phyloP scores from a whole-genome alignment of 2,113 vertebrate genomes.

The Glareola pratincola region DNA sequence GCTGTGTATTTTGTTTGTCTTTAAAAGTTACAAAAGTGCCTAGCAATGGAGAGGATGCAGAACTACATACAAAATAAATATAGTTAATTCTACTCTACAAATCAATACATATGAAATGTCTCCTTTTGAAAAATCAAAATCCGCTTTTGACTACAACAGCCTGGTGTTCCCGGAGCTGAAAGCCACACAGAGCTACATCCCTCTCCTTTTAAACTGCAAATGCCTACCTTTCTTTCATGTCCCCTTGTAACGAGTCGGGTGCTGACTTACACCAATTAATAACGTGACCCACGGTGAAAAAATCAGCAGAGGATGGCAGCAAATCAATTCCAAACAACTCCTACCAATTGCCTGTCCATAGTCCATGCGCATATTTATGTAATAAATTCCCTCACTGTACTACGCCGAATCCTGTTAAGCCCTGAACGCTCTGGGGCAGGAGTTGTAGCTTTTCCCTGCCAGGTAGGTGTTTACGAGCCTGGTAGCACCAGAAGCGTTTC shows the following conservation, averaged over 20 bases:
- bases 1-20: background rate
- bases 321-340: background rate
- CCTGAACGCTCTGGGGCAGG: background rate
- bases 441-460: slow-evolving; percentile 53
- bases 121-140: background rate
- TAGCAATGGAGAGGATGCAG: background rate
- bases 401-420: background rate
- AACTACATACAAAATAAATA: background rate
- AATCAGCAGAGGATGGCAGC: background rate
- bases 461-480: slow-evolving; percentile 71
- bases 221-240: background rate
- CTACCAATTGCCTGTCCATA: background rate
- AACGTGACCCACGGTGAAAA: background rate
- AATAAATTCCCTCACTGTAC: slow-evolving; percentile 23
- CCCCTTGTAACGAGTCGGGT: background rate
- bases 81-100: background rate
- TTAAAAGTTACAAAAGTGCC: background rate
- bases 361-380: background rate
- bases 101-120: background rate
- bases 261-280: background rate
- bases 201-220: background rate
- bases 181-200: background rate
- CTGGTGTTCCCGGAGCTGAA: background rate
- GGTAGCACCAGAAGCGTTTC: slow-evolving; percentile 69
- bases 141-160: fast-evolving